Base-by-base conservation (phyloP, 2,797 vertebrate genomes). In the Pempheris klunzingeri region DNA sequence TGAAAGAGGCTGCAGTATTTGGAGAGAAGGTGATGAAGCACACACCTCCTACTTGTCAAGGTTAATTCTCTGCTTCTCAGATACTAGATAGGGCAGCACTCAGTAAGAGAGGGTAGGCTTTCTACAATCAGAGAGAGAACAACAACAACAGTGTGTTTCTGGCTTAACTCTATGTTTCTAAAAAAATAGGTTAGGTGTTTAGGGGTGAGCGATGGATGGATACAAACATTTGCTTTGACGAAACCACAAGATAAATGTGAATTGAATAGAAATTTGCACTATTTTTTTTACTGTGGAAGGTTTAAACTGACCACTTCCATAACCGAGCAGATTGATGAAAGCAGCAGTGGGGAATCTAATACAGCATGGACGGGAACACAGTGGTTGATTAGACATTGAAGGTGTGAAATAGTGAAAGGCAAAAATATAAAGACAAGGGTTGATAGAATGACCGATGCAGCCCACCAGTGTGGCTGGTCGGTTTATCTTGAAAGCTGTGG, bases 381-480 rank as follows among this genome's bases (percentile, higher is more conserved):
- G 18, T 12, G 41, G 28, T 68, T 83, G 83, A 88, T 88, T 78
- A 77, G 67, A 70, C 63, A 32, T 8, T 73, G 66, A 81, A 54
- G 62, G 75, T 66, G 69, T 77, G 63, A 81, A 80, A 78, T 24
- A 24, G 62, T 62, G 69, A 82, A 80, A 78, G n/a, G 71, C 34
- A 68, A 75, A 84, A 72, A 63, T 62, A 60, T 26, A 66, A 38
- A 79, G 68, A 73, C 62, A 83, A 34, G 28, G 60, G 41, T 28
- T 46, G 80, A 81, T 66, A 50, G 78, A 76, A n/a, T 22, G 68
- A 63, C n/a, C 34, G 28, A 30, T 43, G 71, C 38, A 54, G 64
- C 60, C 69, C 77, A 43, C 58, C 70, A 49, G 38, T 30, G 32
- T 38, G 60, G 68, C 18, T 17, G 24, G 36, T 60, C 41, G 67